A percentile compares a stretch with the other conserved stretches of the same genome.
phyloP scores from a whole-genome alignment of 2,797 vertebrate species.

The Salmo trutta region DNA sequence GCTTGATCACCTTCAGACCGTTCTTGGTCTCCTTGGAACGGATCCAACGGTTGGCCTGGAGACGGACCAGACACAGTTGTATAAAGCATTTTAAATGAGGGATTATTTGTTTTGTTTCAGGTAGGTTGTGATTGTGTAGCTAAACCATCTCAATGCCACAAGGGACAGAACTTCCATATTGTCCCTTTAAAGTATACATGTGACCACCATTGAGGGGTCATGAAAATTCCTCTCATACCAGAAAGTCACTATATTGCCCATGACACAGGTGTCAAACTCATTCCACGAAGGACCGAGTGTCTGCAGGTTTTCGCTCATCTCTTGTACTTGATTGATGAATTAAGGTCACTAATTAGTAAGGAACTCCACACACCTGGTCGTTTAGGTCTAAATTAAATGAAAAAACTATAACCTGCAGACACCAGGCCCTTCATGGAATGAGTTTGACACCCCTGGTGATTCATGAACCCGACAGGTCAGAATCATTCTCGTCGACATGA shows the following conservation, averaged over 20 bases:
- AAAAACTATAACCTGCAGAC: too few species aligned
- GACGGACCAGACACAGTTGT: constrained; percentile 23
- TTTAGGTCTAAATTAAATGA: too few species aligned
- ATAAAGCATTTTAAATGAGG: background rate
- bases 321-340: too few species aligned
- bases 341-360: too few species aligned
- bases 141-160: background rate
- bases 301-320: too few species aligned
- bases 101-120: background rate
- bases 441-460: background rate
- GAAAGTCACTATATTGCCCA: background rate
- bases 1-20: constrained; percentile 84
- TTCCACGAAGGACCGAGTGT: rapidly evolving
- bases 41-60: constrained; percentile 86
- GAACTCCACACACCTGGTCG: too few species aligned
- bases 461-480: background rate
- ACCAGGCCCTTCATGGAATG: too few species aligned
- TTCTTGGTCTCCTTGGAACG: constrained; percentile 80
- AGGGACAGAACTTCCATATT: background rate
- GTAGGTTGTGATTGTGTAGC: background rate
- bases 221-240: background rate
- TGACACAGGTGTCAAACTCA: too few species aligned
- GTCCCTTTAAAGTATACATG: background rate
- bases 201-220: background rate
- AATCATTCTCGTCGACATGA: background rate